Evolutionary conservation across 2,888 invertebrate genomes (phyloP), one percentile per base, ranked within the genome.

Genomic region (Agrochola macilenta): DNA sequence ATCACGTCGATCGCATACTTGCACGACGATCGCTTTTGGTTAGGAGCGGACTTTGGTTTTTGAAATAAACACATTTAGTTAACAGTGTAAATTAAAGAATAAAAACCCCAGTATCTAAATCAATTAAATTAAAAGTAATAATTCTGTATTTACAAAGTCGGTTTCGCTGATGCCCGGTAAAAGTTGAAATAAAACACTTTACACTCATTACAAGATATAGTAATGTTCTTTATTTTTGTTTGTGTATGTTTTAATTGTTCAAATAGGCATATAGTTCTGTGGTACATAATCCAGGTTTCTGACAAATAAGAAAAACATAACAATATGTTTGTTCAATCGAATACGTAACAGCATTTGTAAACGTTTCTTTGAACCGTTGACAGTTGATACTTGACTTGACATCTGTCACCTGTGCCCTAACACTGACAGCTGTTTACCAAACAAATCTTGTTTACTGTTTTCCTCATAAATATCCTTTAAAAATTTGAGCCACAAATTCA

Each of bases 341-440:
- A 26, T n/a, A 5, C 1, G 7, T 39, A 77, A 52, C 82, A 54
- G 43, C 0, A 54, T 72, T 81, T 65, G 46, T 54, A 58, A 81
- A 81, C 68, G 30, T 26, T 12, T 65, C 17, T 20, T 5, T 54
- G 0, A 23, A 23, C 23, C 14, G 1, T 30, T 79, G 73, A 73
- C 76, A 74, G 26, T 69, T 61, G n/a, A 70, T 43, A 74, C 14
- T 52, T 60, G 60, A 39, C 26, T 30, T 54, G 35, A 52, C 52
- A 26, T 14, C 5, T 72, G 80, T 60, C 43, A 7, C 0, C 1
- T 58, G 5, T 35, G 9, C 2, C 0, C 1, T 49, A 8, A 11
- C 52, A 11, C 14, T 35, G n/a, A 26, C 54, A 79, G 30, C 5
- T 78, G 69, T 60, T 69, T 14, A 43, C 58, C 17, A 52, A 63